These are phyloP conservation scores for Elymnias hypermnestra DNA, from an alignment of 1,140 invertebrate genomes.

Conservation along the genomic window DNA sequence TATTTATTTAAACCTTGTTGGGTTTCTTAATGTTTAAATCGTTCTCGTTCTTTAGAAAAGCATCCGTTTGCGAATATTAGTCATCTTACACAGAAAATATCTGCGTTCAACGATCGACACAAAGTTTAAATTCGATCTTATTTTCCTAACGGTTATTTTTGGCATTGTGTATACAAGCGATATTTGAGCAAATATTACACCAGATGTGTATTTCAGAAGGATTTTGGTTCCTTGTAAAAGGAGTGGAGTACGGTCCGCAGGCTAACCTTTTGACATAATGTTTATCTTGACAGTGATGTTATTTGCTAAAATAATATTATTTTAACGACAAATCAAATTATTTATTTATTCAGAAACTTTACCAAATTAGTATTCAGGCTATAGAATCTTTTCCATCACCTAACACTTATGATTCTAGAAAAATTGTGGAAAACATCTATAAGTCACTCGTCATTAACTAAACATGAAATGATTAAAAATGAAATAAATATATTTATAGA, in stretches of 20 bases:
- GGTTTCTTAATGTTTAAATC: not conserved
- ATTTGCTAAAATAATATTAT: constrained; percentile 19
- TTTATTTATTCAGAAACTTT: too few species aligned
- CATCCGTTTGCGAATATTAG: not conserved
- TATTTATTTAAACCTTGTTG: not conserved
- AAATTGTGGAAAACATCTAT: too few species aligned
- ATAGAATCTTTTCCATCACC: too few species aligned
- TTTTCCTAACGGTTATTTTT: not conserved
- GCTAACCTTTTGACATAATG: constrained; percentile 6
- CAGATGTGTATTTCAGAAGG: constrained; percentile 3
- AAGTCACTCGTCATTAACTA: too few species aligned
- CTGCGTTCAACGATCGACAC: not conserved
- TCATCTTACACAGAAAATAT: not conserved
- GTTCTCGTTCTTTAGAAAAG: not conserved
- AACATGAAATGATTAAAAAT: too few species aligned
- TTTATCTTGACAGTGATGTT: constrained; percentile 9
- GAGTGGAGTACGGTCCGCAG: constrained; percentile 10
- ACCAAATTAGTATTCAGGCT: too few species aligned
- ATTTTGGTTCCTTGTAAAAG: constrained; percentile 13
- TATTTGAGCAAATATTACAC: not conserved
- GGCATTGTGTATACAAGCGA: not conserved
- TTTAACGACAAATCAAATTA: too few species aligned
- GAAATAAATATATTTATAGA: too few species aligned
- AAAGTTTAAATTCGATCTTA: constrained; percentile 1
- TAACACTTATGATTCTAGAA: too few species aligned